Base-by-base conservation (phyloP, 2,797 vertebrate genomes). In the Steatocranus sp. region DNA sequence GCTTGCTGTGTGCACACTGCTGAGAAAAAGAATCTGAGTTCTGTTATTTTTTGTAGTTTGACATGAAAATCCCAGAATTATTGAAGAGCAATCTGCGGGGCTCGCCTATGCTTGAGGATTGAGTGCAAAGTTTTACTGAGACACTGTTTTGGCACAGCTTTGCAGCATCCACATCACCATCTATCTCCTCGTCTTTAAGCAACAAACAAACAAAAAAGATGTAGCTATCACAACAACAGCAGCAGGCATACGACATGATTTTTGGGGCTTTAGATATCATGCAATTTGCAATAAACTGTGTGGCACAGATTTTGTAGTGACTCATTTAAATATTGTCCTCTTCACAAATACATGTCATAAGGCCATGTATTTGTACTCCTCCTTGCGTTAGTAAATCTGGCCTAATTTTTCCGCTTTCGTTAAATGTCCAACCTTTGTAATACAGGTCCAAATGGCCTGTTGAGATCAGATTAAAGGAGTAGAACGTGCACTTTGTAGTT, bases 41-140 rank as follows among this genome's bases (percentile, higher is more conserved):
- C 0, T 30, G 25, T 0, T 27, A 1, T 12, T 50, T 56, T 30
- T 56, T 30, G 1, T 30, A 30, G 14, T 0, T 58, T 7, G 18
- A 32, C 27, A 58, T 11, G 15, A 32, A 58, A 58, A 32, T 18
- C 54, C 5, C 54, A 58, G 27, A 58, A 0, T 58, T 58, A 11
- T 32, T 32, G 9, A 11, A 32, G 54, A 32, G 3, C 27, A 58
- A 11, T 32, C 32, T 18, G 54, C 0, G 0, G 27, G 54, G 27
- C 15, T 32, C 2, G 15, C 17, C 1, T 58, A 32, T 18, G 30
- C 30, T 58, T 32, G 48, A 46, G 11, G 12, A 41, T 3, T 41
- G 23, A 58, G 54, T 58, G 30, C 17, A n/a, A 34, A 7, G 17
- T 58, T 58, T 58, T 32, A 58, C 1, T 11, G 54, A 34, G 27